Evolutionary conservation across 64 coral and sea anemone species (phyloP), one percentile per base, ranked within the genome.

Genomic region (Montipora capricornis): DNA sequence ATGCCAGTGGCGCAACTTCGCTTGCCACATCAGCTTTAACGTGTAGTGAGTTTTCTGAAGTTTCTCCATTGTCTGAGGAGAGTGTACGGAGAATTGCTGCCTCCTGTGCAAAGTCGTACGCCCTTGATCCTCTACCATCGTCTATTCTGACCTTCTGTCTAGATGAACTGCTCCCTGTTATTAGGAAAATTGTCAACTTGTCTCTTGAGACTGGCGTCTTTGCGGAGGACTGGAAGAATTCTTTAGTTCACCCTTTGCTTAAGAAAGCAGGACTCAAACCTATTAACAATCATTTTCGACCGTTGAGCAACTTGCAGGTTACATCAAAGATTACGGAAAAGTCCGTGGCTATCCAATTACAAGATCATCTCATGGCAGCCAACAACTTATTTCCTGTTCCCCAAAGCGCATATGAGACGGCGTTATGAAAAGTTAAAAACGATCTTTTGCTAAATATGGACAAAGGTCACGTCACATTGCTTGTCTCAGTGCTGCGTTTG

Each of bases 281-380:
- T 68, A 87, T 75, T 52, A 73, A 73, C 66, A 73, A 87, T 55
- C 57, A 87, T 52, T 87, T 87, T 74, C 68, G 84, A 69, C 47
- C 82, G 52, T 44, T 85, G 66, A 68, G 82, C 82, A 85, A 85
- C 59, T 67, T 85, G 52, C 82, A 84, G 74, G 80, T 83, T 57
- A 84, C 73, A 73, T 92, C 90, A 57, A 92, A 92, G 81, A 59
- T 92, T 47, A 92, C 80, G 66, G 90, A 71, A 93, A 78, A 29
- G 29, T 29, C 29, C 1, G 29, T 29, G 29, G 29, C 29, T 29
- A 29, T 29, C 29, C 29, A 29, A 29, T 29, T 29, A 29, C 29
- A 29, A 29, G 29, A 29, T 1, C 29, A 29, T 29, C n/a, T n/a
- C n/a, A 92, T 26, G 24, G 24, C 24, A 26, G 24, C 24, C 24